Evolutionary conservation across 64 coral and sea anemone genomes (phyloP), one percentile per base, ranked within the genome.

Genomic region (Astreopora myriophthalma): DNA sequence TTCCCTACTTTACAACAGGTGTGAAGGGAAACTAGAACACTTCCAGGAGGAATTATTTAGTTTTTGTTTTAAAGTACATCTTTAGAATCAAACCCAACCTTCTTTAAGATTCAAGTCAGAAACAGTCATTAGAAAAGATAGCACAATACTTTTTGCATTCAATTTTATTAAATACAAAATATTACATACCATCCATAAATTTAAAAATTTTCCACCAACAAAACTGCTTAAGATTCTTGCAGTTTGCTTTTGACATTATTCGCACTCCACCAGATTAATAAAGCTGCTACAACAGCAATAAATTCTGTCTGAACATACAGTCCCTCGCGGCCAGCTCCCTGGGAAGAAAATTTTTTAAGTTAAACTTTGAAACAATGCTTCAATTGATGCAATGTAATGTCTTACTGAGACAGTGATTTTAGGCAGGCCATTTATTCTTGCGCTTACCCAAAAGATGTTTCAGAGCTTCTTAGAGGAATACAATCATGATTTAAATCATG

Each of bases 261-360:
- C 20, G 96, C 96, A 80, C 94, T 92, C 96, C 96, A 98, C 96
- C 96, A 98, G 51, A 98, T 95, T 26, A 98, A 87, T 34, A 98
- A 91, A 48, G 96, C 96, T n/a, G 93, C 93, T n/a, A 95, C 90
- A 13, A 98, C 96, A 1, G 96, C 96, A 75, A 98, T 89, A 30
- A 98, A 98, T 73, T 98, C 96, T n/a, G 96, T 98, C 67, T 98
- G 96, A 13, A 98, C 96, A 88, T 94, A 98, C 1, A 98, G 75
- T 86, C 96, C 96, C 76, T 98, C 96, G 69, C 94, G 93, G 57
- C 96, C 93, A 39, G 96, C 96, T 77, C 90, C 93, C 24, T 69
- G 12, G 19, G 40, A 44, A 8, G 11, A 44, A 44, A 44, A 44
- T 10, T 5, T 44, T 44, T 44, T 5, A 2, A 44, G 11, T 10